Conservation (phyloP, 1,140 invertebrate genomes). For the Watersipora subatra region DNA sequence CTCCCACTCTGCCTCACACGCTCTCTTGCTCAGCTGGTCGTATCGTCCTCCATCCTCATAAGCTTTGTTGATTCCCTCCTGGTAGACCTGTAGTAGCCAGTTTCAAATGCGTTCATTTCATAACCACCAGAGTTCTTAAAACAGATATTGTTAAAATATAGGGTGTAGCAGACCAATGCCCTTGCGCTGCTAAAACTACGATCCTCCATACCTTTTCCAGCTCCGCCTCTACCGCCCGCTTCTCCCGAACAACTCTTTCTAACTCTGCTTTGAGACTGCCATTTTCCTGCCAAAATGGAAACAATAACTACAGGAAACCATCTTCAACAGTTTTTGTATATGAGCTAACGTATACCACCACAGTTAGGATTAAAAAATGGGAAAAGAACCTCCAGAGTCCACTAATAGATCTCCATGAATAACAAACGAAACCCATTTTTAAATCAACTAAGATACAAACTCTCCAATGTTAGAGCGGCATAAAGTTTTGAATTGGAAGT, state of each 20-base stretch:
- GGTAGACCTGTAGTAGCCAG: slow-evolving; percentile 18
- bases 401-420: no score
- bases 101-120: background rate
- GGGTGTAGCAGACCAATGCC: no score
- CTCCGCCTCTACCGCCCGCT: slow-evolving; percentile 31
- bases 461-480: no score
- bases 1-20: slow-evolving; percentile 27
- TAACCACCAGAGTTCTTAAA: background rate
- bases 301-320: no score
- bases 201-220: slow-evolving; percentile 26
- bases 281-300: slow-evolving; percentile 25
- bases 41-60: slow-evolving; percentile 22
- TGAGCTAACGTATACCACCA: no score
- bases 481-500: no score
- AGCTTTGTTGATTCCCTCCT: slow-evolving; percentile 21
- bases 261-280: slow-evolving; percentile 26
- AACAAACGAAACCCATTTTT: no score
- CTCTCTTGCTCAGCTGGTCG: slow-evolving; percentile 26
- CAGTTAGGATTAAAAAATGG: no score
- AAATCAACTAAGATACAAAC: no score
- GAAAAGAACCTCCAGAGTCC: no score
- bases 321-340: no score
- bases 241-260: slow-evolving; percentile 30
- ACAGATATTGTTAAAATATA: no score
- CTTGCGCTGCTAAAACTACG: background rate